These are phyloP conservation scores for Tyto alba DNA, from an alignment of 2,113 vertebrate genomes.

Conservation along the genomic window DNA sequence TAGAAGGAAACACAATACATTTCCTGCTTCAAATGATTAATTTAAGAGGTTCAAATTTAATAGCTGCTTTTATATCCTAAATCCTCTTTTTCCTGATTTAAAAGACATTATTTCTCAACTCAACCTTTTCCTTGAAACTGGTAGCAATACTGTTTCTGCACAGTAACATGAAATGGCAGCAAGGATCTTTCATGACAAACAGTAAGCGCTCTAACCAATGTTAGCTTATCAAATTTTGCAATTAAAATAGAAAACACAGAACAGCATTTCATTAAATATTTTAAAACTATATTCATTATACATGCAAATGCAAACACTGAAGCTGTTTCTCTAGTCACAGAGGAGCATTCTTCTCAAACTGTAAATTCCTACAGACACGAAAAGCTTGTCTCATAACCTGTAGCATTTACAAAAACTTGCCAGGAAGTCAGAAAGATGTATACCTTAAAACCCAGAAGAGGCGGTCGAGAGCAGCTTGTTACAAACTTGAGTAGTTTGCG, in stretches of 20 bases:
- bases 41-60: not conserved
- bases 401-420: not conserved
- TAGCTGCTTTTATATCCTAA: not conserved
- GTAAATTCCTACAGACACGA: not conserved
- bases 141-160: not conserved
- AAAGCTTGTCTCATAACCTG: not conserved
- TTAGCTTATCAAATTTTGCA: not conserved
- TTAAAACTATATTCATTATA: not conserved
- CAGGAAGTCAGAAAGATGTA: not conserved
- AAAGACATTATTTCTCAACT: not conserved
- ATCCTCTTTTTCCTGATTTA: not conserved
- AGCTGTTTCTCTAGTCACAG: not conserved
- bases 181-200: not conserved
- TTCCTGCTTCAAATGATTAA: not conserved
- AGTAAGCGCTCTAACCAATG: not conserved
- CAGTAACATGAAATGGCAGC: not conserved
- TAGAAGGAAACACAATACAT: not conserved
- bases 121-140: not conserved
- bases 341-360: not conserved
- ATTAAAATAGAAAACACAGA: not conserved
- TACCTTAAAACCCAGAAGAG: constrained; percentile 97
- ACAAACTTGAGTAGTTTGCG: constrained; percentile 95
- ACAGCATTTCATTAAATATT: not conserved
- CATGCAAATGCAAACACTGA: not conserved
- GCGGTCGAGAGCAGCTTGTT: constrained; percentile 96